Evolutionary conservation across 2,113 vertebrate genomes (phyloP).

Genomic region (Oreochromis niloticus): DNA sequence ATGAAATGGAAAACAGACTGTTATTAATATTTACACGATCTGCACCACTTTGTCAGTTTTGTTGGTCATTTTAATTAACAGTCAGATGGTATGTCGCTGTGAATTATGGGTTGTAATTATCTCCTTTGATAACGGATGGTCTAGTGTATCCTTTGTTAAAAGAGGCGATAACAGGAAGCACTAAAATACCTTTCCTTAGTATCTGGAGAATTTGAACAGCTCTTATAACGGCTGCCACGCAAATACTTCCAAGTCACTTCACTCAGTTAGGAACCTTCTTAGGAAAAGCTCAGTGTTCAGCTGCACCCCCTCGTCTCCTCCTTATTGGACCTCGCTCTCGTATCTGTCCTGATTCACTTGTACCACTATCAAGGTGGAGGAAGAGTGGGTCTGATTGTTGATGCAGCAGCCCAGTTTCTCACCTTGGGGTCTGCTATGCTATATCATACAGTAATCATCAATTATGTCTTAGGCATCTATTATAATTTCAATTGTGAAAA

Average conservation of each 20-base stretch:
- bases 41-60: background rate
- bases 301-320: background rate
- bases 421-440: background rate
- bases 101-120: background rate
- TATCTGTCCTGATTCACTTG: background rate
- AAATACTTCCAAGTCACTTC: background rate
- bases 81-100: background rate
- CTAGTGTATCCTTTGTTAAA: background rate
- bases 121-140: background rate
- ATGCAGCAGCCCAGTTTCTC: background rate
- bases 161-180: background rate
- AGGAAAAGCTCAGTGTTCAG: background rate
- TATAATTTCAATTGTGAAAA: background rate
- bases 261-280: background rate
- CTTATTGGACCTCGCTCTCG: background rate
- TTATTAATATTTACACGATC: background rate
- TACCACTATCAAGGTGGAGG: background rate
- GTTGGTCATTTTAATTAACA: background rate
- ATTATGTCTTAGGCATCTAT: background rate
- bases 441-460: background rate
- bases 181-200: background rate
- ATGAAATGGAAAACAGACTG: background rate
- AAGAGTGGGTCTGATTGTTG: background rate
- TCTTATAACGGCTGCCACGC: background rate
- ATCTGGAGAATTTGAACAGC: background rate